Base-by-base conservation (phyloP, 2,888 invertebrate species). In the Metacarcinus magister region DNA sequence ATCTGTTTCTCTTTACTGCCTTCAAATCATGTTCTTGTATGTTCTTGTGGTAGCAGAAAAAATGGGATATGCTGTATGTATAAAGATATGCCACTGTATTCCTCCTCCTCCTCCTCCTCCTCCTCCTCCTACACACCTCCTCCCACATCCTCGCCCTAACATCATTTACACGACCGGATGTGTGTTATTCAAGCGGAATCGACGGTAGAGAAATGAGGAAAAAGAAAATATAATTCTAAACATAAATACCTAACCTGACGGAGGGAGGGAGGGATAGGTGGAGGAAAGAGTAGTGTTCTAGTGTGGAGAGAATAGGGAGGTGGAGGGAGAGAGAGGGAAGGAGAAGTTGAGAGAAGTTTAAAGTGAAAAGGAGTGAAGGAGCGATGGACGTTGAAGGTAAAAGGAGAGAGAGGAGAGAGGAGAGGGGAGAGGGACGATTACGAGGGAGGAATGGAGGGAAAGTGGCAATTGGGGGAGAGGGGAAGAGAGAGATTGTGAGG, bases 61-160 rank as follows among this genome's bases (percentile, higher is more conserved):
- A 48, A 48, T 48, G 48, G 13, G 48, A 48, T 8, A 48, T 48
- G 13, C 13, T 8, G 48, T 8, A 13, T 48, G 13, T 48, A 13
- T 48, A 8, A 48, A 48, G 48, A 8, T 48, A 48, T 48, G 48
- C 16, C 60, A 7, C 16, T 16, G 13, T 60, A 7, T 16, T 60
- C 60, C 60, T 60, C 60, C 60, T 60, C 60, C 60, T 60, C 60
- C 60, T n/a, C n/a, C n/a, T n/a, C n/a, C n/a, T n/a, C n/a, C n/a
- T n/a, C n/a, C n/a, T n/a, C n/a, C n/a, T n/a, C n/a, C n/a, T n/a
- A n/a, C n/a, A n/a, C n/a, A n/a, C n/a, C n/a, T n/a, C n/a, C n/a
- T n/a, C n/a, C 16, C 19, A 2, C 16, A 5, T 16, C 16, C 60
- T 60, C 5, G 48, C 13, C 48, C 48, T 48, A 48, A 48, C 48